Evolutionary conservation across 2,113 vertebrate species (phyloP), one percentile per base, ranked within the genome.

Genomic region (Plecotus auritus): DNA sequence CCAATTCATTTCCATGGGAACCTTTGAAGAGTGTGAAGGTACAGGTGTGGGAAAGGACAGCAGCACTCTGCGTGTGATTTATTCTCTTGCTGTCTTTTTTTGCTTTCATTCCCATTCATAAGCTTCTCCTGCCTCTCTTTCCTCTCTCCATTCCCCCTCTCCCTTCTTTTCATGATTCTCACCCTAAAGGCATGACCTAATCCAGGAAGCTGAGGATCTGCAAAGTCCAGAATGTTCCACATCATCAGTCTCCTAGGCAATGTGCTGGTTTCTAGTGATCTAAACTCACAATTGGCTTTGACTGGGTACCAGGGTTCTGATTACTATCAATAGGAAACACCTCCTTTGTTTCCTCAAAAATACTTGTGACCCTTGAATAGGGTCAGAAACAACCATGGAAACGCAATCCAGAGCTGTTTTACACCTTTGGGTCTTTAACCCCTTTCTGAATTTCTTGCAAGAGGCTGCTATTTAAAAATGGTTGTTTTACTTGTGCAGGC

Each of bases 1-100:
- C 66, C 81, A 91, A 26, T 37, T 87, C 76, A n/a, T 94, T 77
- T 95, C 91, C 96, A 92, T 96, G 94, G 96, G 90, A 96, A 96
- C 93, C 74, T 91, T 40, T 89, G 94, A 88, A 90, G 64, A 86
- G 5, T 47, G 77, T 76, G 66, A 92, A 94, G 40, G n/a, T 59
- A 67, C 91, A 83, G 49, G 64, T 49, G 54, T 54, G 74, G 74
- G 49, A 86, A 95, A 93, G 72, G 35, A 94, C 5, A 42, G 37
- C 70, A 37, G 18, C 18, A 0, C 37, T 73, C 69, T 56, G 20
- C 56, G 9, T 80, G 42, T 78, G 23, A 86, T 78, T 70, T 85
- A 0, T 78, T 83, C 66, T 30, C 47, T 91, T 90, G 42, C n/a
- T 26, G 3, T 90, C 30, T 26, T 6, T 69, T 76, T 69, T 28